phyloP scores from a whole-genome alignment of 2,113 vertebrate genomes.

The Clarias batrachus region DNA sequence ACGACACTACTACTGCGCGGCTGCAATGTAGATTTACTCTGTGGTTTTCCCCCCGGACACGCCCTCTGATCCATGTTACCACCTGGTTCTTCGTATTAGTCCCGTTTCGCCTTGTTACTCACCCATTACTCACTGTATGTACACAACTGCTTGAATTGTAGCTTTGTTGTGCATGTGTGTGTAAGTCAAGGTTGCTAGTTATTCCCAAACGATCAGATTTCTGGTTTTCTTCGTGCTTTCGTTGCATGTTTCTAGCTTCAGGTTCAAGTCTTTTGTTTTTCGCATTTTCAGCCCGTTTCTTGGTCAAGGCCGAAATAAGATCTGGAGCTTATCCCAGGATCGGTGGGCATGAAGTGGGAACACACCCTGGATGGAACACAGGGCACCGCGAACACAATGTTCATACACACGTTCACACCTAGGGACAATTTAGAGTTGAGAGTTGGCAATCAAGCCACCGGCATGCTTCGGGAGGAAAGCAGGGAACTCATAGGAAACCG shows the following conservation, averaged over 20 bases:
- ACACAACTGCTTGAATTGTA: background rate
- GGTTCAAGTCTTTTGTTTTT: background rate
- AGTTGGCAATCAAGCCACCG: background rate
- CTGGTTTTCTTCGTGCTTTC: background rate
- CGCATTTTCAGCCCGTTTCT: background rate
- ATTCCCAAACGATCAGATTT: background rate
- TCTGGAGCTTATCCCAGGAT: background rate
- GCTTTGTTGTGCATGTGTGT: background rate
- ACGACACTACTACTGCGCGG: background rate
- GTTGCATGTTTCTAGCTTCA: background rate
- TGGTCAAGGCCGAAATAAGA: background rate
- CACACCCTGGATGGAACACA: background rate
- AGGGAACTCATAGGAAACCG: background rate
- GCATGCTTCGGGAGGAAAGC: background rate
- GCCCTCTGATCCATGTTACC: background rate
- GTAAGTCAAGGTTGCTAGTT: background rate
- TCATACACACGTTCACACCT: background rate
- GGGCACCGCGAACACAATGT: background rate
- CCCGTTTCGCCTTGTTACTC: background rate
- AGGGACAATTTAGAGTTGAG: background rate
- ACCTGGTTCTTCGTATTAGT: background rate
- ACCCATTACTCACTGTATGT: background rate
- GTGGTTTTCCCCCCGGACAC: background rate
- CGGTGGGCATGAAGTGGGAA: background rate
- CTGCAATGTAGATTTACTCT: background rate